These are phyloP conservation scores for Phacellophora camtschatica DNA, from an alignment of 30 jellyfish, hydroid and myxozoan genomes.

Conservation along the genomic window DNA sequence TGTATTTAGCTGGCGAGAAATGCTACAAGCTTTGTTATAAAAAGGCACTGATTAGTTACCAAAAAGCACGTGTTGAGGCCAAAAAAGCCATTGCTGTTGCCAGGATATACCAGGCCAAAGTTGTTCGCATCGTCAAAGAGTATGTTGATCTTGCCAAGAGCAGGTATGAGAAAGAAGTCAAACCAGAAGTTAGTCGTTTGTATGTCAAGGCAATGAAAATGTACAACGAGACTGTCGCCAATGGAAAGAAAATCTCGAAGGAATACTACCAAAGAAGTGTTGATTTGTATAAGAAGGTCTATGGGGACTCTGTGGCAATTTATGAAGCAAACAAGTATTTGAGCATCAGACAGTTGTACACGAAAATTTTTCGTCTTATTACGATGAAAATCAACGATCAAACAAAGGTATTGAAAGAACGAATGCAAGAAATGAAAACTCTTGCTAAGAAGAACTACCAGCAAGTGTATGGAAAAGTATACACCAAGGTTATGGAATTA, in stretches of 20 bases:
- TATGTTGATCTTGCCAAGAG: constrained; percentile 15
- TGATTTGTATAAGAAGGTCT: constrained; percentile 33
- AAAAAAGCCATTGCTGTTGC: constrained; percentile 40
- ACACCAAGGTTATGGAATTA: constrained; percentile 26
- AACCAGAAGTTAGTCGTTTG: constrained; percentile 50
- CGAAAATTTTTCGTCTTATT: constrained; percentile 33
- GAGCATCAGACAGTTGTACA: constrained; percentile 77
- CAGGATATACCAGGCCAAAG: constrained; percentile 34
- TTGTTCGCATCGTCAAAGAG: constrained; percentile 22
- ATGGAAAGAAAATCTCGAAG: constrained; percentile 12
- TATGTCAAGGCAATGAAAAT: constrained; percentile 29
- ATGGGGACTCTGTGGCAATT: constrained; percentile 3
- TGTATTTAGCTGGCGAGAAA: constrained; percentile 46
- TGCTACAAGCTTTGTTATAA: constrained; percentile 39
- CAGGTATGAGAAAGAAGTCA: constrained; percentile 46
- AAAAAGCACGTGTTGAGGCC: constrained; percentile 20
- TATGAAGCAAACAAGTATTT: constrained; percentile 78
- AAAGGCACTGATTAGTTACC: constrained; percentile 4
- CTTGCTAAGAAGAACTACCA: constrained; percentile 39
- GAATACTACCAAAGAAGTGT: constrained; percentile 25
- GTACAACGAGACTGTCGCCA: constrained; percentile 2
- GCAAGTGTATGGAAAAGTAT: constrained; percentile 1
- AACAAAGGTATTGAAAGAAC: not conserved
- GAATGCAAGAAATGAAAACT: no score
- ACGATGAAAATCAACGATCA: constrained; percentile 24